These are phyloP conservation scores for Drosophila triauraria DNA, from an alignment of 1,140 invertebrate species.

Conservation along the genomic window DNA sequence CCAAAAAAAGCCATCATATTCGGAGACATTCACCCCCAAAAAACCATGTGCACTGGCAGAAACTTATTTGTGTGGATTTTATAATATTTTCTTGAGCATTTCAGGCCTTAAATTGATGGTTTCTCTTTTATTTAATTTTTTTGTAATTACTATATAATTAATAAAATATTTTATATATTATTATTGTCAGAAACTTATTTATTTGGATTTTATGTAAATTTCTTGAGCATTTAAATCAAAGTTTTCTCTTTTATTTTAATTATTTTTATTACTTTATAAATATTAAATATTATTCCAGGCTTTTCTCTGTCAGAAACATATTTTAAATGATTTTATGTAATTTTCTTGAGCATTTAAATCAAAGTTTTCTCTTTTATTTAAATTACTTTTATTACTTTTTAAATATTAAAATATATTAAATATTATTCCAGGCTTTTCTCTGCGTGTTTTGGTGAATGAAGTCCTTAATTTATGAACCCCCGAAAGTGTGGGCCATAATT, in stretches of 20 bases:
- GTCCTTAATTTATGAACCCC: conserved; percentile 25
- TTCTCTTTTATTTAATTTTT: neutral
- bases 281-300: neutral
- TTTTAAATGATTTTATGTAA: neutral
- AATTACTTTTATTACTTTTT: neutral
- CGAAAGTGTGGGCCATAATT: conserved; percentile 31
- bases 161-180: too few relatives aligned
- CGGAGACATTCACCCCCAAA: neutral
- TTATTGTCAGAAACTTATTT: neutral
- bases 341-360: neutral
- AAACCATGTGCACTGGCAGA: neutral
- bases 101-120: too few relatives aligned
- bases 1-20: neutral
- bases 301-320: conserved; percentile 3
- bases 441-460: conserved; percentile 4
- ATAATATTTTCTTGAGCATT: neutral
- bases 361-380: neutral
- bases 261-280: neutral
- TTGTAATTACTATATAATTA: too few relatives aligned
- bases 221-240: neutral
- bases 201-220: neutral
- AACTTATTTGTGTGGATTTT: neutral
- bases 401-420: too few relatives aligned
- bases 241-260: neutral
- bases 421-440: neutral